Conservation (phyloP, 2,797 vertebrate genomes). For the Parauchenoglanis punctatus region DNA sequence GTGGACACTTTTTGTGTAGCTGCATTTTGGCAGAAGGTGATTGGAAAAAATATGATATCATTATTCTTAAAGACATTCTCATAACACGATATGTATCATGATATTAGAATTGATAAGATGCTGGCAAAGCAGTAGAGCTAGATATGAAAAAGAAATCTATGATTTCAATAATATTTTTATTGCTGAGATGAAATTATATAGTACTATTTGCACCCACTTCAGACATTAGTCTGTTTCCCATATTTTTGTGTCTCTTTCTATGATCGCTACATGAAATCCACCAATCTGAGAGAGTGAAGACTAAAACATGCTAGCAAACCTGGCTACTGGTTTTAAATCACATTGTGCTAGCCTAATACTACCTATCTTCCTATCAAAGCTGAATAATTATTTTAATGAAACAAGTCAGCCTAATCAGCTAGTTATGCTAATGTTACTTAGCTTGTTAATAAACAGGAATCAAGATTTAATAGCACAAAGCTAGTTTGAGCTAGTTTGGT, state of each 20-base stretch:
- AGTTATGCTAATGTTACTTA: not conserved
- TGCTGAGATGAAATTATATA: not conserved
- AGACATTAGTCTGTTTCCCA: not conserved
- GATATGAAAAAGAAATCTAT: not conserved
- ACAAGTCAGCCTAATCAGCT: not conserved
- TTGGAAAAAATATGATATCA: not conserved
- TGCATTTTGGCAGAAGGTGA: not conserved
- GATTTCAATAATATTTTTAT: not conserved
- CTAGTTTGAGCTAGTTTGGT: not conserved
- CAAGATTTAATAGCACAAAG: not conserved
- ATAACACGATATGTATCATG: not conserved
- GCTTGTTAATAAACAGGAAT: not conserved
- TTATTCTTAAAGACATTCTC: not conserved
- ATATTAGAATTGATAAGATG: not conserved
- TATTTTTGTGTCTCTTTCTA: not conserved
- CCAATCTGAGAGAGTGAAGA: no score
- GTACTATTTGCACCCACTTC: not conserved
- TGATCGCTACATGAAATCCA: not conserved
- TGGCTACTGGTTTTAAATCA: not conserved
- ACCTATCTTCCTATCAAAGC: not conserved
- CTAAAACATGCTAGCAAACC: not conserved
- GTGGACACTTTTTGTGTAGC: not conserved
- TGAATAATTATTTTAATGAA: not conserved
- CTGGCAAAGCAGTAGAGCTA: not conserved
- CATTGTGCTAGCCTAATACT: not conserved